Evolutionary conservation across 2,888 invertebrate genomes (phyloP).

Genomic region (Dorcus hopei): DNA sequence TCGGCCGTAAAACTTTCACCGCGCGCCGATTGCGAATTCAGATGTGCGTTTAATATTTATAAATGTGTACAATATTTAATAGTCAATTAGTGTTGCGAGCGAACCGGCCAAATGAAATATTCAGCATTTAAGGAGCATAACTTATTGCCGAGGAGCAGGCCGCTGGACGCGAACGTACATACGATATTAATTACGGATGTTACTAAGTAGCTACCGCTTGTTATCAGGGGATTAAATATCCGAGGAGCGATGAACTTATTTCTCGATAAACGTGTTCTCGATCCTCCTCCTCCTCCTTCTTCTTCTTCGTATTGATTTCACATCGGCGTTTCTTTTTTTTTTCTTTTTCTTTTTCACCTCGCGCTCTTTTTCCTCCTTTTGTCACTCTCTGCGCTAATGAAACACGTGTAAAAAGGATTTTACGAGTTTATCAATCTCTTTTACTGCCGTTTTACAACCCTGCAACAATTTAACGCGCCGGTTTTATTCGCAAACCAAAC

Average conservation of each 20-base stretch:
- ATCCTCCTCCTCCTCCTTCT: constrained; percentile 14
- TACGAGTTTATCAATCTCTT: constrained; percentile 11
- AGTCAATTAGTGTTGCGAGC: constrained; percentile 12
- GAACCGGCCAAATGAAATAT: constrained; percentile 8
- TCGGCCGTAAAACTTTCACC: not conserved
- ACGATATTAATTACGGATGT: constrained; percentile 16
- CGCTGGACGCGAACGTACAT: constrained; percentile 5
- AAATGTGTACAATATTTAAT: constrained; percentile 16
- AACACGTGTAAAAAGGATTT: constrained; percentile 15
- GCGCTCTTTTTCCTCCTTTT: constrained; percentile 6
- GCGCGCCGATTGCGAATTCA: not conserved
- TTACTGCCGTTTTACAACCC: constrained; percentile 10
- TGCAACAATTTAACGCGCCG: constrained; percentile 1
- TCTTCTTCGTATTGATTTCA: constrained; percentile 26
- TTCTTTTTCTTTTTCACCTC: not conserved
- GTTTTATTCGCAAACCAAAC: not conserved
- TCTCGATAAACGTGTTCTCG: constrained; percentile 29
- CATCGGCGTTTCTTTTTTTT: constrained; percentile 14
- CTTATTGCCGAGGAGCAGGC: not conserved
- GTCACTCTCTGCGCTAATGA: constrained; percentile 8
- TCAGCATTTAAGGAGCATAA: constrained; percentile 5
- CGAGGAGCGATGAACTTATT: constrained; percentile 27
- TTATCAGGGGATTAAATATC: constrained; percentile 18
- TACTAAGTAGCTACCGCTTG: constrained; percentile 16
- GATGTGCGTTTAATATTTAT: constrained; percentile 11